A percentile compares a stretch with the other conserved stretches of the same genome.
Evolutionary conservation across 2,797 vertebrate species (phyloP).

Genomic region (Chiloscyllium punctatum): DNA sequence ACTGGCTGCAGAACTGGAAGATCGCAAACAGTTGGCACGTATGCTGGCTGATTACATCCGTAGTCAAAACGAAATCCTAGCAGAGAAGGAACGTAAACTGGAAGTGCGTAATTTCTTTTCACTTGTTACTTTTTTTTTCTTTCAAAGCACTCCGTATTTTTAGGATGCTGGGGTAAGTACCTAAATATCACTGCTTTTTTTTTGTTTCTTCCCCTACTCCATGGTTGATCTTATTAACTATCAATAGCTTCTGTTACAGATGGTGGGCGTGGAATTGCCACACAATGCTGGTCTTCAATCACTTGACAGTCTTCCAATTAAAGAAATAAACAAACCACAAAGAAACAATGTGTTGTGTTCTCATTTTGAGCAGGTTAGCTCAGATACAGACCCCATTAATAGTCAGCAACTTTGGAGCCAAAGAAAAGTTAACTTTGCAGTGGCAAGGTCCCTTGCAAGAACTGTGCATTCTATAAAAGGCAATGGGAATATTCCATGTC

Average conservation of each 20-base stretch:
- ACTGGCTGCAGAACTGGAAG: slow-evolving; percentile 94
- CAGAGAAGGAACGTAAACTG: slow-evolving; percentile 94
- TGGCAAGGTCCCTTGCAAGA: not conserved
- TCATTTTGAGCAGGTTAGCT: slow-evolving; percentile 36
- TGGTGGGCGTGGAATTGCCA: slow-evolving; percentile 62
- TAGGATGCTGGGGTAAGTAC: slow-evolving; percentile 39
- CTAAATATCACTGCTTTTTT: slow-evolving; percentile 44
- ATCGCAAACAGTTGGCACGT: slow-evolving; percentile 88
- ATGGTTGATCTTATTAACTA: slow-evolving; percentile 59
- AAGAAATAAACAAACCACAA: slow-evolving; percentile 38
- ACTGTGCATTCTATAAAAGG: not conserved
- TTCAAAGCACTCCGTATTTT: slow-evolving; percentile 19
- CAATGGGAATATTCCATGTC: not conserved
- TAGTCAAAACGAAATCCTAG: slow-evolving; percentile 89
- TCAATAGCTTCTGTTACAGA: slow-evolving; percentile 80
- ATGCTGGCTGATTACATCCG: slow-evolving; percentile 88
- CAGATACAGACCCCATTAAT: not conserved
- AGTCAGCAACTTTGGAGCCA: not conserved
- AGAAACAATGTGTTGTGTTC: slow-evolving; percentile 37
- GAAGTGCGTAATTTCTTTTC: slow-evolving; percentile 83
- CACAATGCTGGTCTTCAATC: slow-evolving; percentile 33
- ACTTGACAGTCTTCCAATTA: slow-evolving; percentile 33
- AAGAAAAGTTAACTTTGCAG: not conserved
- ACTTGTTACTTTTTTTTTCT: not conserved
- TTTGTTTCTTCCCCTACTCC: slow-evolving; percentile 43